Base-by-base conservation (phyloP, 2,888 invertebrate genomes). In the Clitarchus hookeri region DNA sequence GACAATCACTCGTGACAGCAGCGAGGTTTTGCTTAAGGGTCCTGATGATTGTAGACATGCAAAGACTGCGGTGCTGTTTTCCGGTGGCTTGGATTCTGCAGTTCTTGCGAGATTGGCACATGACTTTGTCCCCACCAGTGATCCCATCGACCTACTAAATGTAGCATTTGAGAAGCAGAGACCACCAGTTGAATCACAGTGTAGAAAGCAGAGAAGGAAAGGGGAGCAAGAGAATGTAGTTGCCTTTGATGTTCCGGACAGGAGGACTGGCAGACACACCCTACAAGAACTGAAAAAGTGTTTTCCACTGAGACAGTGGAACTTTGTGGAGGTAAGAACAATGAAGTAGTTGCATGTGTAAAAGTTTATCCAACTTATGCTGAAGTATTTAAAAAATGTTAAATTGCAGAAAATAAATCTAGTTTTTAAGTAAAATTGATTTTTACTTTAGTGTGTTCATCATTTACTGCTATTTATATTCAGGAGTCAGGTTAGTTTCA, bases 21-120 rank as follows among this genome's bases (percentile, higher is more conserved):
- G 25, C 4, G 79, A 79, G 27, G 23, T n/a, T 27, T 27, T 4
- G 2, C 27, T 27, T 13, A 9, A 12, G 25, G 27, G 16, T 8
- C 12, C 12, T 26, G 27, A 26, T 84, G 27, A 84, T 85, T 95
- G 95, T 89, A 88, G 88, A 83, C 95, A 96, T 91, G 92, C 95
- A 48, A 94, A 95, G 90, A 92, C 97, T 54, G 97, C 96, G 82
- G 92, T 99, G 86, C 92, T 98, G 88, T 99, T 99, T 93, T 99
- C 99, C 88, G 99, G 99, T 79, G 88, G 88, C 25, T 93, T 99
- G 78, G 99, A 99, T 92, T 99, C 98, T 87, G 95, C 98, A n/a
- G 94, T 99, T 89, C 91, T 99, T 88, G 96, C 99, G 48, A 93
- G 95, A 84, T 90, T 98, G 84, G 95, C 96, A 12, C 94, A 97